A percentile compares a stretch with the other conserved stretches of the same genome.
Evolutionary conservation across 1,140 invertebrate genomes (phyloP).

Genomic region (Caerostris extrusa): DNA sequence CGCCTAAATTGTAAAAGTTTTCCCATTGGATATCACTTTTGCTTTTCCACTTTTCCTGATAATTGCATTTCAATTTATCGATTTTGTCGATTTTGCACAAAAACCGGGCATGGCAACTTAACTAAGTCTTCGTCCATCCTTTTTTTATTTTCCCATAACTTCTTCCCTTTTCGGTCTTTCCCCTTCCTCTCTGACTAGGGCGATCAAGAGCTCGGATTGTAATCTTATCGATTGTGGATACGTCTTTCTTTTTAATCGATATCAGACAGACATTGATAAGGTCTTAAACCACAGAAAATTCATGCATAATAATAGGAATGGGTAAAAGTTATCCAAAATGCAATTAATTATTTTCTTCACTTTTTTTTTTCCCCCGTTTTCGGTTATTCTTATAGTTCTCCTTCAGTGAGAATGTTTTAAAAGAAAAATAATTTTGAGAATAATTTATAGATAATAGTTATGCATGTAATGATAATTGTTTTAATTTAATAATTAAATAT

Average conservation of each 20-base stretch:
- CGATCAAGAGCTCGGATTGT: conserved; percentile 13
- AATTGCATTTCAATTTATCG: conserved; percentile 65
- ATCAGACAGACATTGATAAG: conserved; percentile 29
- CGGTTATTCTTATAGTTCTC: no score
- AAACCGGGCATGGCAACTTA: conserved; percentile 41
- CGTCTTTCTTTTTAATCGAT: conserved; percentile 50
- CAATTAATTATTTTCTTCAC: conserved; percentile 32
- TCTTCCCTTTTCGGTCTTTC: not conserved
- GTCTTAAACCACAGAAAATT: conserved; percentile 33
- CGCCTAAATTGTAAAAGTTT: conserved; percentile 44
- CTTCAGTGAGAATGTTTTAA: no score
- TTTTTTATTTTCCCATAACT: not conserved
- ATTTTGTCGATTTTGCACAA: conserved; percentile 65
- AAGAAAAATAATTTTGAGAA: no score
- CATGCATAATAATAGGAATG: not conserved
- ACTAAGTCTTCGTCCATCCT: not conserved
- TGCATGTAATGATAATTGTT: no score
- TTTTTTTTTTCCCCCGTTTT: not conserved
- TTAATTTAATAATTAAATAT: no score
- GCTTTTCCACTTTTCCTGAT: conserved; percentile 57
- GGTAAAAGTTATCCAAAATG: conserved; percentile 49
- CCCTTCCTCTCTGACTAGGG: not conserved
- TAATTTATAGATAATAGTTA: no score
- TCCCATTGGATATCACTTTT: conserved; percentile 50
- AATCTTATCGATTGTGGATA: conserved; percentile 52